phyloP scores from a whole-genome alignment of 2,113 vertebrate species.

The Trematomus loennbergii region DNA sequence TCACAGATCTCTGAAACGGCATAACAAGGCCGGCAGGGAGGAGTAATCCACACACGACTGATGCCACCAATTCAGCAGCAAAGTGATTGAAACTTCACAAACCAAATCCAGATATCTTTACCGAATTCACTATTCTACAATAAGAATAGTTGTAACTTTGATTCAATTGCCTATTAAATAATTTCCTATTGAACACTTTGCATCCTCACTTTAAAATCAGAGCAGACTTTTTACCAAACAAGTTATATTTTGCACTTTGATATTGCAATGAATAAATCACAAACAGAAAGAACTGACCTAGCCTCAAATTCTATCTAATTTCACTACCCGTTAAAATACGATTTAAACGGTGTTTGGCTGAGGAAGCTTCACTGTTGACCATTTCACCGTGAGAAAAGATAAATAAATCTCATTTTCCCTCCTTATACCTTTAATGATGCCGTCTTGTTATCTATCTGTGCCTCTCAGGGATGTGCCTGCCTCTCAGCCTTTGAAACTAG shows the following conservation, averaged over 20 bases:
- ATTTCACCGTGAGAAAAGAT: conserved; percentile 46
- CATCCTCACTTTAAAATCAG: not conserved
- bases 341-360: conserved; percentile 44
- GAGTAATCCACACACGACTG: conserved; percentile 42
- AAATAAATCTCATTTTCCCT: conserved; percentile 43
- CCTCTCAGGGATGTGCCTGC: conserved; percentile 70
- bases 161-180: not conserved
- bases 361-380: conserved; percentile 40
- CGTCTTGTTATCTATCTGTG: conserved; percentile 68
- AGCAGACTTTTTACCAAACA: conserved; percentile 23
- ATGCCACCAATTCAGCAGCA: conserved; percentile 26
- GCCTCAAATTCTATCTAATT: conserved; percentile 53
- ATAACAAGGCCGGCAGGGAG: conserved; percentile 43
- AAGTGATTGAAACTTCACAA: conserved; percentile 25
- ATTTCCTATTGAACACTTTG: not conserved
- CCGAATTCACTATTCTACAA: not conserved
- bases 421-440: conserved; percentile 73
- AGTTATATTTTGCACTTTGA: conserved; percentile 31
- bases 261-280: conserved; percentile 42
- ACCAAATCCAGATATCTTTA: not conserved
- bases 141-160: not conserved
- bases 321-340: conserved; percentile 24
- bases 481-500: conserved; percentile 79
- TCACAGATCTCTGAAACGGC: conserved; percentile 44
- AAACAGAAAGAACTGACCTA: conserved; percentile 41